Conservation (phyloP, 2,113 vertebrate species). For the Coreoperca whiteheadi region DNA sequence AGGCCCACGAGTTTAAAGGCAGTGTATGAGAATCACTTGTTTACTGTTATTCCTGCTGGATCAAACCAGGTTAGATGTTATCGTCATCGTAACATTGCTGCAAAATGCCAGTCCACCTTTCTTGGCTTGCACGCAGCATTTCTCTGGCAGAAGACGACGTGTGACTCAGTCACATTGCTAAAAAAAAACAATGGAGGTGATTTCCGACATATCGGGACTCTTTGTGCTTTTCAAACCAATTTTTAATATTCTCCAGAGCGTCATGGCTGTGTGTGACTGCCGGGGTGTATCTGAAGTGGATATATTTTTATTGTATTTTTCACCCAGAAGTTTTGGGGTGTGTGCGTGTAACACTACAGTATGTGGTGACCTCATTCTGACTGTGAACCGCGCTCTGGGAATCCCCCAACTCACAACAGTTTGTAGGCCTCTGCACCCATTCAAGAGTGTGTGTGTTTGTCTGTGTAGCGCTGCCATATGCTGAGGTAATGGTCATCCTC, state of each 20-base stretch:
- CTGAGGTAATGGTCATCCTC: conserved; percentile 59
- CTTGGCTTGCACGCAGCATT: not conserved
- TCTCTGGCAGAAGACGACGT: conserved; percentile 13
- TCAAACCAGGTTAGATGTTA: not conserved
- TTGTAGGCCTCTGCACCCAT: conserved; percentile 53
- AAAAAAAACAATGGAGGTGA: no score
- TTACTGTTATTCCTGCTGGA: not conserved
- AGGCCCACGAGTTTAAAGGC: not conserved
- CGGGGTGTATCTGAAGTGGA: conserved; percentile 67
- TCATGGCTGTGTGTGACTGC: conserved; percentile 64
- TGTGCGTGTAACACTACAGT: conserved; percentile 67
- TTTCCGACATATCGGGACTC: conserved; percentile 69
- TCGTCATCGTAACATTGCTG: not conserved
- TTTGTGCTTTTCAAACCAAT: conserved; percentile 63
- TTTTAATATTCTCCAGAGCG: conserved; percentile 78
- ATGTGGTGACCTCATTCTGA: conserved; percentile 81
- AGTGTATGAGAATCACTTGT: not conserved
- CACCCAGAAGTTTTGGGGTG: conserved; percentile 67
- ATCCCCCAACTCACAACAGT: conserved; percentile 78
- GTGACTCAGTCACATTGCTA: conserved; percentile 4
- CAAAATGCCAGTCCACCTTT: not conserved
- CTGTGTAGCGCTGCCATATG: conserved; percentile 54
- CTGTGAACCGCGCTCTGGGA: conserved; percentile 83
- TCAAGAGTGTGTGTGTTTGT: conserved; percentile 14
- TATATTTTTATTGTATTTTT: conserved; percentile 73